Base-by-base conservation (phyloP, 2,888 invertebrate genomes). In the Aleiodes testaceus region DNA sequence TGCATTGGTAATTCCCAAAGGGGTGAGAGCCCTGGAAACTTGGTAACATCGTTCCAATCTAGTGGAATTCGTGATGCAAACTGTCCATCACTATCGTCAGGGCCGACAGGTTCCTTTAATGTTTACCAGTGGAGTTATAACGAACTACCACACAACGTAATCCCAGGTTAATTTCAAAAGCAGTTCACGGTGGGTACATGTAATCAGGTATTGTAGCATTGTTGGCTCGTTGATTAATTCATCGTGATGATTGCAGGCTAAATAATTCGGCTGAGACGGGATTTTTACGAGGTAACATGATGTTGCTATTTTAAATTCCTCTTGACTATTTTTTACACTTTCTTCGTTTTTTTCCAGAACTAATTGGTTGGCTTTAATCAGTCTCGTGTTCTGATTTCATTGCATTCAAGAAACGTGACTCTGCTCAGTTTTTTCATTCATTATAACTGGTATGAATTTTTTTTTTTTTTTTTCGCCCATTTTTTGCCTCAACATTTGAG, bases 41-140 rank as follows among this genome's bases (percentile, higher is more conserved):
- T 59, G 36, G 36, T 9, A 30, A 36, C 16, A 59, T 36, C 59
- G 42, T 12, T n/a, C 16, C 16, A 59, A 59, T 59, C 36, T 36
- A 9, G 36, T 30, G 26, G 36, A 42, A 59, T 59, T 59, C 42
- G 59, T 59, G 36, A 59, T 59, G 59, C 59, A 59, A 36, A 14
- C 59, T 59, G 59, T 59, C 59, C 59, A 59, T 59, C 59, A 59
- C 59, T 20, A 59, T 36, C 59, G 42, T 59, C 59, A 59, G 59
- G 42, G 36, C 36, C 36, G 36, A 36, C 36, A 36, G 36, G 36
- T 36, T 36, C 42, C 59, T 59, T 59, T 59, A 36, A n/a, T 59
- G 59, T 59, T 59, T 59, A 42, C 59, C 36, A 36, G 36, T 36
- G 36, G 42, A 59, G 59, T 59, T 59, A 59, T 59, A 59, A 59